Evolutionary conservation across 2,797 vertebrate species (phyloP).

Genomic region (Manis crassicaudata): DNA sequence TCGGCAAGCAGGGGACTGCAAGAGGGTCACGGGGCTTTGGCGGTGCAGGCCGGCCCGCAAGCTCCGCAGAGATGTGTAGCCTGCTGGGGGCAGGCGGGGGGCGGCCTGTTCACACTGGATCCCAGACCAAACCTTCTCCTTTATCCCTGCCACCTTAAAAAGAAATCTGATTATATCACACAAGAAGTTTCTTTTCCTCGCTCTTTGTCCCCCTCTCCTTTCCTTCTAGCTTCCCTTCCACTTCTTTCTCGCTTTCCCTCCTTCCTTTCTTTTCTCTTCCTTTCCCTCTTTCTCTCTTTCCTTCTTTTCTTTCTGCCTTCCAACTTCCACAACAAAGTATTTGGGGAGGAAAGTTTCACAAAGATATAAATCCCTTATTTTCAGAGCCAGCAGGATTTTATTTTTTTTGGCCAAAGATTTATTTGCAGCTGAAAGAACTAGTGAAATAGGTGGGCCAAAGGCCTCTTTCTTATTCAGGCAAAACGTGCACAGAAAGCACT

Average conservation of each 20-base stretch:
- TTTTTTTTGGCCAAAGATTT: conserved; percentile 75
- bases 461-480: conserved; percentile 73
- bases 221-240: too few relatives aligned
- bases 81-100: conserved; percentile 55
- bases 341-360: neutral
- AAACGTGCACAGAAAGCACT: conserved; percentile 65
- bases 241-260: neutral
- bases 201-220: neutral
- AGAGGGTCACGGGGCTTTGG: conserved; percentile 71
- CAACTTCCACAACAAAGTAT: neutral
- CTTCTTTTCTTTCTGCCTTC: neutral
- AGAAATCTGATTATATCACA: conserved; percentile 69
- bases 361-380: conserved; percentile 58
- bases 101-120: conserved; percentile 76
- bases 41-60: neutral
- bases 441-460: conserved; percentile 83
- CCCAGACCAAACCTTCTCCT: conserved; percentile 75
- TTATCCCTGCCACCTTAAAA: conserved; percentile 72
- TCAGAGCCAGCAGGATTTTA: conserved; percentile 73
- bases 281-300: neutral
- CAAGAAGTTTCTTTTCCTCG: neutral
- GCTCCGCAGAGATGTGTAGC: conserved; percentile 20
- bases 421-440: conserved; percentile 80
- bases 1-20: conserved; percentile 73
- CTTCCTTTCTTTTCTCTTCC: too few relatives aligned